Evolutionary conservation across 2,113 vertebrate species (phyloP).

Genomic region (Bombycilla garrulus): DNA sequence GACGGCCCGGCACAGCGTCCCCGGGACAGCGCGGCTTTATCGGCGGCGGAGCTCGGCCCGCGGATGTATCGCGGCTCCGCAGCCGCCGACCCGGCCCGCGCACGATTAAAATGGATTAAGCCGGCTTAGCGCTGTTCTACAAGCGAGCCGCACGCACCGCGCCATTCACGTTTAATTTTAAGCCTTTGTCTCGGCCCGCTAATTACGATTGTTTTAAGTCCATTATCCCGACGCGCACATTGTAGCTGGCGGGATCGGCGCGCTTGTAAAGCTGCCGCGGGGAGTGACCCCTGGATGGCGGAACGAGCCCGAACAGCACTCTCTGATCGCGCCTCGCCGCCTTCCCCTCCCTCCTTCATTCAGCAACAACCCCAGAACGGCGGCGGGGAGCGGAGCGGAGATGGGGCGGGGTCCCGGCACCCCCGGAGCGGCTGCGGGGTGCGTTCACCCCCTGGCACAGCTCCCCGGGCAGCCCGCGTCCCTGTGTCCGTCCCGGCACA

Average conservation of each 20-base stretch:
- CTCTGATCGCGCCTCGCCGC: slow-evolving; percentile 29
- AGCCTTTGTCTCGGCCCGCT: slow-evolving; percentile 91
- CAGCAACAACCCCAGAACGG: neutral
- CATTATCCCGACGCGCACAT: slow-evolving; percentile 85
- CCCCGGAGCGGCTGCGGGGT: neutral
- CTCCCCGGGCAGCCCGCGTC: accelerated
- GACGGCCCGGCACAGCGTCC: no score
- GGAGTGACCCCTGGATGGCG: slow-evolving; percentile 86
- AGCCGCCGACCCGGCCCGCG: slow-evolving; percentile 79
- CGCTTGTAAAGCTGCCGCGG: slow-evolving; percentile 82
- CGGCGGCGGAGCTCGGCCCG: slow-evolving; percentile 74
- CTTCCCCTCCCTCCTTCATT: slow-evolving; percentile 19
- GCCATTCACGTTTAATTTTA: slow-evolving; percentile 77
- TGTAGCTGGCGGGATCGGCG: slow-evolving; percentile 79
- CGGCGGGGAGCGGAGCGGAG: accelerated
- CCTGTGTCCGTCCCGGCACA: accelerated
- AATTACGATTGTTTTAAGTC: slow-evolving; percentile 99
- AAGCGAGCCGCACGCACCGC: slow-evolving; percentile 68
- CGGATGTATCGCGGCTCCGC: slow-evolving; percentile 86
- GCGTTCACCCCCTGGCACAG: accelerated
- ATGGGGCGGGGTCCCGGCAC: neutral
- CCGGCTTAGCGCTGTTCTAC: slow-evolving; percentile 85
- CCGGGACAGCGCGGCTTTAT: slow-evolving; percentile 77
- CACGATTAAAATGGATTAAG: slow-evolving; percentile 79
- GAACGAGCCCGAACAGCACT: slow-evolving; percentile 70